phyloP scores from a whole-genome alignment of 1,140 invertebrate species.

The Argopecten irradians region DNA sequence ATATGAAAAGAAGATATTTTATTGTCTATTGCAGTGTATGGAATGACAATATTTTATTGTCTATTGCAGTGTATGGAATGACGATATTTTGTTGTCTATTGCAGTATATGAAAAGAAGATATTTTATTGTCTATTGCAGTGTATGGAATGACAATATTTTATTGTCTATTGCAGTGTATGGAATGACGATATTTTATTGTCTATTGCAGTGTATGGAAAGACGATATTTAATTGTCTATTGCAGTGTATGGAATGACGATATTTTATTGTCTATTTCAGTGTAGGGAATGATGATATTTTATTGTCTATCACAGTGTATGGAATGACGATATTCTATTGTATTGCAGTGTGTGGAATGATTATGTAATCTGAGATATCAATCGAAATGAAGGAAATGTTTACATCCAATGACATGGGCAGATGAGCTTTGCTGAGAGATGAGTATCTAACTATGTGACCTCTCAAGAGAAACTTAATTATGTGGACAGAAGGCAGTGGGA shows the following conservation, averaged over 20 bases:
- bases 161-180: not conserved
- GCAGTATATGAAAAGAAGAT: no score
- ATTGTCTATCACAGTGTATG: not conserved
- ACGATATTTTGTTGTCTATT: no score
- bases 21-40: not conserved
- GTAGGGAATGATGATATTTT: not conserved
- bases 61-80: no score
- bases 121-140: no score
- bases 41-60: not conserved
- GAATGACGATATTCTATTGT: not conserved
- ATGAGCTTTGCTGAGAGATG: not conserved
- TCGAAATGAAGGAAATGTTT: no score
- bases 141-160: not conserved
- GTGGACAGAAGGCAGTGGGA: not conserved
- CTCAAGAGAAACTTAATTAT: not conserved
- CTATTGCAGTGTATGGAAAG: not conserved
- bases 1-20: no score
- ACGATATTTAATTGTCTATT: no score
- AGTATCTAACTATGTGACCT: not conserved
- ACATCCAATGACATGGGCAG: not conserved
- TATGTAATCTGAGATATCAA: conserved; percentile 22
- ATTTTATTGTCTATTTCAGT: no score
- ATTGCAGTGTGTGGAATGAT: not conserved
- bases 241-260: no score
- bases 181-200: not conserved